Evolutionary conservation across 2,797 vertebrate genomes (phyloP).

Genomic region (Cirrhinus mrigala): DNA sequence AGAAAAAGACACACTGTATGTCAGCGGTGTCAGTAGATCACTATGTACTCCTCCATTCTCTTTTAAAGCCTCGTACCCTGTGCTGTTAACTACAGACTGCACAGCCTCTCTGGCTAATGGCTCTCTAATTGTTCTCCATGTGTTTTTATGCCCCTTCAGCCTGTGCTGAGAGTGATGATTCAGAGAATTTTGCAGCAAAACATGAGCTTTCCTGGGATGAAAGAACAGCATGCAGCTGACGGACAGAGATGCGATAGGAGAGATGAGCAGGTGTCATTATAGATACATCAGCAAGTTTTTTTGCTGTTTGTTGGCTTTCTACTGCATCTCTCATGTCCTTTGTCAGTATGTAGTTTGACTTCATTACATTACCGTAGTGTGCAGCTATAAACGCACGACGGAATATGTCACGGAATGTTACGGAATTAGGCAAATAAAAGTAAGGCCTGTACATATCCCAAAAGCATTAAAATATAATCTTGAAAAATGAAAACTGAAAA

Average conservation of each 20-base stretch:
- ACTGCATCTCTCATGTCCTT: not conserved
- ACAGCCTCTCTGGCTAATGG: constrained; percentile 39
- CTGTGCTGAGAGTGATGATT: constrained; percentile 15
- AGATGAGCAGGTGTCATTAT: constrained; percentile 6
- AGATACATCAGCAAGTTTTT: not conserved
- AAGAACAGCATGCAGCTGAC: constrained; percentile 7
- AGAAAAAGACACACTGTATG: not conserved
- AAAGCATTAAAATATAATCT: not conserved
- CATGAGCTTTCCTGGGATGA: constrained; percentile 12
- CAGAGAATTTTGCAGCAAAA: constrained; percentile 8
- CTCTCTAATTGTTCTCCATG: constrained; percentile 29
- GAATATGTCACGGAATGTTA: not conserved
- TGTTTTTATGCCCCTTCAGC: constrained; percentile 8
- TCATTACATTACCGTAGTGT: not conserved
- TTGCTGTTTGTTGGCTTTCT: constrained; percentile 19
- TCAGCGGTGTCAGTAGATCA: not conserved
- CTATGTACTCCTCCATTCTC: not conserved
- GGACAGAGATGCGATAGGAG: not conserved
- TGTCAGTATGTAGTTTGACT: constrained; percentile 4
- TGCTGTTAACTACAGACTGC: constrained; percentile 34
- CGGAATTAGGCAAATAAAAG: not conserved
- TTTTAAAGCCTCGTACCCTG: constrained; percentile 3
- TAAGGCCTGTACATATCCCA: too few relatives aligned
- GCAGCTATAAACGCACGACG: not conserved
- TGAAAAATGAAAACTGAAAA: not conserved